These are phyloP conservation scores for Oscheius sp. DNA, from an alignment of 2,888 invertebrate genomes.

Conservation along the genomic window DNA sequence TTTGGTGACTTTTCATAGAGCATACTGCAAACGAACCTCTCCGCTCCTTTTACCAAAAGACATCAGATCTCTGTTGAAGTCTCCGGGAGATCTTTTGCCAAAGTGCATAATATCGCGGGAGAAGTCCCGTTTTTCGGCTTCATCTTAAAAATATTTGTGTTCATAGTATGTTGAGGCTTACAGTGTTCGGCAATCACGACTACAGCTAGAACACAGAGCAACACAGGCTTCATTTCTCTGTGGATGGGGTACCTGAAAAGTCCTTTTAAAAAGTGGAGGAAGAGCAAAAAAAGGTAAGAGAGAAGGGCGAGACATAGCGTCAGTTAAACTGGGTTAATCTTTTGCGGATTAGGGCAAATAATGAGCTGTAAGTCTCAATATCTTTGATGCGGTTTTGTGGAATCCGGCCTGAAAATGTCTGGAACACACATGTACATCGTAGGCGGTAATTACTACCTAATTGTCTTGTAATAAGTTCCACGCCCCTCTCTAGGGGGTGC, in stretches of 20 bases:
- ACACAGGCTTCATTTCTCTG: conserved; percentile 27
- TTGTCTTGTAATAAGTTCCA: too few species aligned
- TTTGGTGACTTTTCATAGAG: background rate
- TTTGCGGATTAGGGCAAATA: background rate
- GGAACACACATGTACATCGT: too few species aligned
- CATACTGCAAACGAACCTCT: conserved; percentile 1
- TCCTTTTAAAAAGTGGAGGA: too few species aligned
- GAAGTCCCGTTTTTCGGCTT: conserved; percentile 27
- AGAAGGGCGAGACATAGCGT: conserved; percentile 2
- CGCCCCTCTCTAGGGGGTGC: too few species aligned
- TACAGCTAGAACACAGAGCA: conserved; percentile 35
- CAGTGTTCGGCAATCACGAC: conserved; percentile 22
- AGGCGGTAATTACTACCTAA: too few species aligned
- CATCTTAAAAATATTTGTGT: background rate
- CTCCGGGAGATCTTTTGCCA: conserved; percentile 28
- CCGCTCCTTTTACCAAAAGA: conserved; percentile 23
- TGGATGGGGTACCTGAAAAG: background rate
- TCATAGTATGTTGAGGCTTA: background rate
- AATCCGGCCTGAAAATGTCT: too few species aligned
- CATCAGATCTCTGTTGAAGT: conserved; percentile 29
- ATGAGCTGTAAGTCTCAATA: conserved; percentile 1
- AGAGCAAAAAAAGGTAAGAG: background rate
- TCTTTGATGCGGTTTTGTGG: too few species aligned
- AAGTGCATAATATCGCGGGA: conserved; percentile 41
- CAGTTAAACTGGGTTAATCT: conserved; percentile 2